These are phyloP conservation scores for Plumapathes pennacea DNA, from an alignment of 92 coral and sea anemone genomes.

Conservation along the genomic window DNA sequence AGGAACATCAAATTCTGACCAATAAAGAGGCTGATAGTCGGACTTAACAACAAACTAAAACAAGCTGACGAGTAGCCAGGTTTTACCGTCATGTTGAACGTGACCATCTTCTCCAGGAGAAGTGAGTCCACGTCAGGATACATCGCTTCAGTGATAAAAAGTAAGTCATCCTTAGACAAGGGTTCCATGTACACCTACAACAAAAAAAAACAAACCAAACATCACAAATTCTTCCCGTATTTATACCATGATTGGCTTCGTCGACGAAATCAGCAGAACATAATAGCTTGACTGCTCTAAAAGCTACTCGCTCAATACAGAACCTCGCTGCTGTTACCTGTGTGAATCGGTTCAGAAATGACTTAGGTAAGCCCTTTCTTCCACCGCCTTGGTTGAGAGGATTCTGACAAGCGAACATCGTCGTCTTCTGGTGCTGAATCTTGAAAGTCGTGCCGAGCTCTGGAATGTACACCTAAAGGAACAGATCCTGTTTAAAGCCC, in stretches of 20 bases:
- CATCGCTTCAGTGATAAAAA: slow-evolving; percentile 79
- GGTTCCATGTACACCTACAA: slow-evolving; percentile 89
- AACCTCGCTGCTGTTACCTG: slow-evolving; percentile 61
- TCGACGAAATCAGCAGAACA: too few species aligned
- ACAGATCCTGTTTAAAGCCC: too few species aligned
- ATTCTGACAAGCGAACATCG: slow-evolving; percentile 95
- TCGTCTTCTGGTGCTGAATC: slow-evolving; percentile 76
- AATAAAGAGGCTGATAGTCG: not conserved
- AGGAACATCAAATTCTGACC: not conserved
- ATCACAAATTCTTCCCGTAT: not conserved
- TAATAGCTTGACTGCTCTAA: not conserved
- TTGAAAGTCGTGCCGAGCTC: slow-evolving; percentile 91
- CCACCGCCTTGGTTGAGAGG: slow-evolving; percentile 98
- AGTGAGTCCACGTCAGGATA: slow-evolving; percentile 66
- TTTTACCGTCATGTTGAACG: slow-evolving; percentile 75
- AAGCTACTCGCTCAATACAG: not conserved
- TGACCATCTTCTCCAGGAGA: slow-evolving; percentile 76
- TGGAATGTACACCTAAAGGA: slow-evolving; percentile 83
- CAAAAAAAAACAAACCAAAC: not conserved
- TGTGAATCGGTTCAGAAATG: slow-evolving; percentile 93
- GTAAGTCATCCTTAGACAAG: slow-evolving; percentile 73
- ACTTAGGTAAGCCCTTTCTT: slow-evolving; percentile 95
- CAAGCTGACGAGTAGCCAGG: not conserved
- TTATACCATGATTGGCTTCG: too few species aligned
- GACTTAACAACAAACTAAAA: not conserved